phyloP scores from a whole-genome alignment of 2,888 invertebrate species.

The Drosophila buzzatii region DNA sequence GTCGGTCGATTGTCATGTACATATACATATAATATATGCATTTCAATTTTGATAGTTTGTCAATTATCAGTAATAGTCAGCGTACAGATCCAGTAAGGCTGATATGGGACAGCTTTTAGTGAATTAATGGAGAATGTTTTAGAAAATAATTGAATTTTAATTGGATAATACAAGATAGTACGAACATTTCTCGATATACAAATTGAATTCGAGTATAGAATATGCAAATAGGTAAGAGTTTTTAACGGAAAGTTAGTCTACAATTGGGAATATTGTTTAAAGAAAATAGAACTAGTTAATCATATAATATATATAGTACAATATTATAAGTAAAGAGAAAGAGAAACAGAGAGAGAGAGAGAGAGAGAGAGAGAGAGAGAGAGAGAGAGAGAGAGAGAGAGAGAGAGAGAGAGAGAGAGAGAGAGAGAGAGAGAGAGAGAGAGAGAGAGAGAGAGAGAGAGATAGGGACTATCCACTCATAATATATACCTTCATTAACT shows the following conservation, averaged over 20 bases:
- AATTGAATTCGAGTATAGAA: neutral
- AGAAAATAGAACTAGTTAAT: no score
- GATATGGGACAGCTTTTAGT: constrained; percentile 1
- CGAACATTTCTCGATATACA: neutral
- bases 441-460: neutral
- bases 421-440: neutral
- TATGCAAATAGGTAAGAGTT: neutral
- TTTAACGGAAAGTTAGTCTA: no score
- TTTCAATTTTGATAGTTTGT: constrained; percentile 2
- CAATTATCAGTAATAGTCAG: constrained; percentile 1
- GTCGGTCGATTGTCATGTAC: neutral
- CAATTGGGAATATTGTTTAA: no score
- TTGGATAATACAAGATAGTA: neutral
- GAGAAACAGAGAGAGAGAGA: neutral
- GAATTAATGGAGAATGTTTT: neutral
- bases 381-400: neutral
- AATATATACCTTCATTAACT: neutral
- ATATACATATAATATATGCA: neutral
- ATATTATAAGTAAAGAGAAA: neutral
- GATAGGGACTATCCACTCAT: neutral
- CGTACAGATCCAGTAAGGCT: neutral
- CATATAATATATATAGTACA: no score
- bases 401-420: neutral
- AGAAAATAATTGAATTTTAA: neutral
- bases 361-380: neutral